Percentiles rank a stretch among this genome's conserved stretches.
Evolutionary conservation across 2,888 invertebrate species (phyloP).

Genomic region (Stenodera caucasica): DNA sequence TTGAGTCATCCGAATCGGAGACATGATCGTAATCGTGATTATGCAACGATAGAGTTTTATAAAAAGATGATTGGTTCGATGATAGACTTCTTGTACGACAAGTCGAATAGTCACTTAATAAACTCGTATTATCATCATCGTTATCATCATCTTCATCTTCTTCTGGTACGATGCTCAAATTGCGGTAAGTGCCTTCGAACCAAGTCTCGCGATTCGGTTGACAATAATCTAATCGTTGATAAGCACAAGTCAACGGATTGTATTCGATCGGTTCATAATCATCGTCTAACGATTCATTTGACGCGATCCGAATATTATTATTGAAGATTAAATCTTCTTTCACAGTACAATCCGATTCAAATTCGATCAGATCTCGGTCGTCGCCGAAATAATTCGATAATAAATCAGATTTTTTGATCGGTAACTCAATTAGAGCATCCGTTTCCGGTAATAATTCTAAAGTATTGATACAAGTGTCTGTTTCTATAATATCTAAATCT

Average conservation of each 20-base stretch:
- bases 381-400: slow-evolving; percentile 47
- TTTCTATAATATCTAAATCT: slow-evolving; percentile 46
- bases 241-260: slow-evolving; percentile 34
- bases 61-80: slow-evolving; percentile 20
- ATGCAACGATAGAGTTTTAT: slow-evolving; percentile 11
- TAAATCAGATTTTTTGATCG: slow-evolving; percentile 49
- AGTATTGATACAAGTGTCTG: slow-evolving; percentile 46
- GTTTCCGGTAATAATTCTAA: slow-evolving; percentile 51
- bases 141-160: slow-evolving; percentile 55
- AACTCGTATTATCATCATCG: slow-evolving; percentile 49
- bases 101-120: slow-evolving; percentile 42
- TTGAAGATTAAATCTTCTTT: slow-evolving; percentile 29
- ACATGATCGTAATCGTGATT: slow-evolving; percentile 8
- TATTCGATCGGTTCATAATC: slow-evolving; percentile 50
- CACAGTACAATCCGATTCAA: slow-evolving; percentile 33
- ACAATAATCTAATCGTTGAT: slow-evolving; percentile 34
- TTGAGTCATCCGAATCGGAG: slow-evolving; percentile 27
- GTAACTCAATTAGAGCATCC: slow-evolving; percentile 54
- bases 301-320: slow-evolving; percentile 37
- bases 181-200: slow-evolving; percentile 54
- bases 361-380: slow-evolving; percentile 42
- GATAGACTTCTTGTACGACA: slow-evolving; percentile 12
- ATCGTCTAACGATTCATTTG: slow-evolving; percentile 45
- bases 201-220: slow-evolving; percentile 47
- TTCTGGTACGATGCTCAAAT: slow-evolving; percentile 55